A percentile compares a stretch with the other conserved stretches of the same genome.
These are phyloP conservation scores for Allacma fusca DNA, from an alignment of 2,888 invertebrate species.

Conservation along the genomic window DNA sequence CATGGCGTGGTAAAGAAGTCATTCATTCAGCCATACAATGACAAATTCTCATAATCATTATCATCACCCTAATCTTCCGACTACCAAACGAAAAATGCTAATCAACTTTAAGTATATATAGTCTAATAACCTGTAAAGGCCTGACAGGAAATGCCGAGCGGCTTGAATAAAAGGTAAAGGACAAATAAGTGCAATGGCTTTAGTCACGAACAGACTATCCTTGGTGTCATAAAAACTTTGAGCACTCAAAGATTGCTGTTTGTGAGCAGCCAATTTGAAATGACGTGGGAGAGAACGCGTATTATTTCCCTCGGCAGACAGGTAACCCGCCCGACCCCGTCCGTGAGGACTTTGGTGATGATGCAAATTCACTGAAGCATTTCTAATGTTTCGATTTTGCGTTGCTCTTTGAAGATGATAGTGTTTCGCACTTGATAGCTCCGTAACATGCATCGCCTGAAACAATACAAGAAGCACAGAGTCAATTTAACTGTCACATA, in stretches of 20 bases:
- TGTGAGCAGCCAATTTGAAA: slow-evolving; percentile 82
- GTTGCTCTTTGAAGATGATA: slow-evolving; percentile 58
- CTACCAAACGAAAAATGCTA: too few species aligned
- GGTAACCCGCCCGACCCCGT: slow-evolving; percentile 48
- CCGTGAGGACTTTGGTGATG: slow-evolving; percentile 41
- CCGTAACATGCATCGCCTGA: slow-evolving; percentile 87
- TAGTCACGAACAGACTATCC: slow-evolving; percentile 94
- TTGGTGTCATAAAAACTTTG: slow-evolving; percentile 91
- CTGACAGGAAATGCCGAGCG: slow-evolving; percentile 83
- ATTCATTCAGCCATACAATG: too few species aligned
- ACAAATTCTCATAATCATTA: too few species aligned
- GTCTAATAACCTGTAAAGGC: slow-evolving; percentile 79
- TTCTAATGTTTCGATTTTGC: slow-evolving; percentile 59
- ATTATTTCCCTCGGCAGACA: slow-evolving; percentile 66
- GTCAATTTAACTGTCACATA: neutral
- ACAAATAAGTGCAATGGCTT: slow-evolving; percentile 91
- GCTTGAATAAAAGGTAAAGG: slow-evolving; percentile 90
- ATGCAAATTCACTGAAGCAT: slow-evolving; percentile 51
- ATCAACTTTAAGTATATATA: too few species aligned
- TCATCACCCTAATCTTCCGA: too few species aligned
- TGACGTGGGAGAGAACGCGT: slow-evolving; percentile 88
- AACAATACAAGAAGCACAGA: slow-evolving; percentile 16
- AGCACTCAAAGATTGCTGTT: slow-evolving; percentile 73
- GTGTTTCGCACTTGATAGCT: slow-evolving; percentile 81
- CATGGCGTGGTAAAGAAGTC: too few species aligned